Conservation (phyloP, 2,113 vertebrate species). For the Crotalus tigris region DNA sequence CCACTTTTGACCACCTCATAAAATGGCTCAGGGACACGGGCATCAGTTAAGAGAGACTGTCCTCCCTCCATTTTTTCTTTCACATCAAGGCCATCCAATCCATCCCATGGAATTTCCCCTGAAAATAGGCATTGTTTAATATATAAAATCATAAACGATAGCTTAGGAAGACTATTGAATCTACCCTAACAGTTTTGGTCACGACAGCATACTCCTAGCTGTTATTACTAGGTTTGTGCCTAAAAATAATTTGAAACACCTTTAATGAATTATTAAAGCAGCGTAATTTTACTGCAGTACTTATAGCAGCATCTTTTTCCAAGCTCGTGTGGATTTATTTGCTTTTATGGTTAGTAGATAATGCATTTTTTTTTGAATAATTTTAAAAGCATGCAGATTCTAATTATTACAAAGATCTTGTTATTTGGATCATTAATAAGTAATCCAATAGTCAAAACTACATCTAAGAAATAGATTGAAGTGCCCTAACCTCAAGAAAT, state of each 20-base stretch:
- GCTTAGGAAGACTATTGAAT: neutral
- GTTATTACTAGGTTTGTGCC: neutral
- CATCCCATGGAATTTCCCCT: constrained; percentile 72
- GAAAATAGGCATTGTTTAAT: neutral
- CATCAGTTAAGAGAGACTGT: constrained; percentile 50
- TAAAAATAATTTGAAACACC: neutral
- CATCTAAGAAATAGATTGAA: neutral
- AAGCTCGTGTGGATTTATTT: neutral
- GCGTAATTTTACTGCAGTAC: neutral
- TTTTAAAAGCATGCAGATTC: neutral
- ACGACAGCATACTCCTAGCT: neutral
- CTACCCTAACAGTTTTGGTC: neutral
- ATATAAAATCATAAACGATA: neutral
- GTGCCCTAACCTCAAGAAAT: neutral
- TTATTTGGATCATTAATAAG: neutral
- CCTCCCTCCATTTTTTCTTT: constrained; percentile 62
- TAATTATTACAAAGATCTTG: neutral
- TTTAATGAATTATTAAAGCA: neutral
- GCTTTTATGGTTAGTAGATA: neutral
- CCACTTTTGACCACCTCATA: constrained; percentile 61
- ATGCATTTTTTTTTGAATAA: neutral
- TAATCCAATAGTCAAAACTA: neutral
- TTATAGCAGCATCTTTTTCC: neutral
- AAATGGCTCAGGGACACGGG: constrained; percentile 60
- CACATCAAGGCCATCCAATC: constrained; percentile 51